These are phyloP conservation scores for Nomada hirtipes DNA, from an alignment of 2,888 invertebrate species.

Conservation along the genomic window DNA sequence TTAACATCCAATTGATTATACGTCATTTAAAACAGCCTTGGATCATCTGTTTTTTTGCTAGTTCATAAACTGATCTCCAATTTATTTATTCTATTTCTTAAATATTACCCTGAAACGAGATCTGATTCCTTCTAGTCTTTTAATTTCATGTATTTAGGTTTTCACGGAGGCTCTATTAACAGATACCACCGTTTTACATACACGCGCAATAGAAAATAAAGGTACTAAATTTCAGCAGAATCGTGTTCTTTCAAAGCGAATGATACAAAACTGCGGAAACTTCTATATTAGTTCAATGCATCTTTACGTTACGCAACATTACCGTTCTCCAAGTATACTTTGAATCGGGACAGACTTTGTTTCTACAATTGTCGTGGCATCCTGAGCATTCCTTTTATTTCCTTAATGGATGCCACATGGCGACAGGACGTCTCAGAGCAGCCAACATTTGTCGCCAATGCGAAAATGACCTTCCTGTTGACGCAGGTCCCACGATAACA, in stretches of 20 bases:
- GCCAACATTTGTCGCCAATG: constrained; percentile 95
- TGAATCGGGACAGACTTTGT: constrained; percentile 3
- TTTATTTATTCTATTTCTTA: too few species aligned
- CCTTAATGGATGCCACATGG: constrained; percentile 93
- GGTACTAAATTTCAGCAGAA: too few species aligned
- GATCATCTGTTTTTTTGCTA: too few species aligned
- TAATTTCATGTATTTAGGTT: neutral
- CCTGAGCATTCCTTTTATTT: constrained; percentile 73
- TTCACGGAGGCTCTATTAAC: neutral
- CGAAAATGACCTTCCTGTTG: constrained; percentile 89
- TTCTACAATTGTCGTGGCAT: neutral
- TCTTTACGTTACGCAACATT: constrained; percentile 2
- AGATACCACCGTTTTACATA: too few species aligned
- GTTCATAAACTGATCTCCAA: too few species aligned
- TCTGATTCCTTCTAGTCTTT: neutral
- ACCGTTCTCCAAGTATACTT: constrained; percentile 50
- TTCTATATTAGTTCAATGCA: neutral
- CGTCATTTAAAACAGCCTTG: too few species aligned
- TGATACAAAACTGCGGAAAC: neutral
- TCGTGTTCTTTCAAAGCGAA: neutral
- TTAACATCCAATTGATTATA: too few species aligned
- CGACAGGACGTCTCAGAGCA: constrained; percentile 91
- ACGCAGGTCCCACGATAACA: constrained; percentile 91
- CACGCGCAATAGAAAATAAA: too few species aligned
- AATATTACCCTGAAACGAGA: too few species aligned